These are phyloP conservation scores for Hoplodrina blanda DNA, from an alignment of 2,888 invertebrate genomes.

Conservation along the genomic window DNA sequence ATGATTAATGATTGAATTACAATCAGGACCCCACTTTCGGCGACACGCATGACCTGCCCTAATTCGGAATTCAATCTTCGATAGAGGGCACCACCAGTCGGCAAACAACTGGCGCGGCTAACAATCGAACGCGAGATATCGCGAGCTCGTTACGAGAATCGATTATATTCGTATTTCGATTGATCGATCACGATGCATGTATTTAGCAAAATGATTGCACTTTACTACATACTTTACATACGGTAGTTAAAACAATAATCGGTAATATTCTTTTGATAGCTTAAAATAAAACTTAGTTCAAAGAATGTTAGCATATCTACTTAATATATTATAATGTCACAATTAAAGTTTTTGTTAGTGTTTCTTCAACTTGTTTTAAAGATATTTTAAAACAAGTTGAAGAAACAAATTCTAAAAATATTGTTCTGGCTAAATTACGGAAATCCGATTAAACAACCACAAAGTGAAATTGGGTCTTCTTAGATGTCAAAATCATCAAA, in stretches of 20 bases:
- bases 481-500: conserved; percentile 32
- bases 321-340: neutral
- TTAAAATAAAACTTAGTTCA: neutral
- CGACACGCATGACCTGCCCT: conserved; percentile 63
- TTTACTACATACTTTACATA: neutral
- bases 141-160: conserved; percentile 48
- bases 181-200: conserved; percentile 31
- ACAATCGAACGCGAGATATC: conserved; percentile 58
- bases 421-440: neutral
- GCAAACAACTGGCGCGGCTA: conserved; percentile 64
- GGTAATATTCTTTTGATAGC: neutral
- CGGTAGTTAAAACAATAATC: neutral
- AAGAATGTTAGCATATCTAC: too few relatives aligned
- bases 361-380: neutral
- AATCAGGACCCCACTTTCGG: conserved; percentile 61
- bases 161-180: conserved; percentile 54
- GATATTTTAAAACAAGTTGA: too few relatives aligned
- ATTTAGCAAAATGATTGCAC: conserved; percentile 4
- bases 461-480: conserved; percentile 29
- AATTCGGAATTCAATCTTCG: conserved; percentile 71
- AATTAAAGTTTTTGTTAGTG: neutral
- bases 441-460: conserved; percentile 11
- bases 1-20: conserved; percentile 68
- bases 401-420: neutral
- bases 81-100: conserved; percentile 51